phyloP scores from a whole-genome alignment of 1,140 invertebrate species.

The Rhizoglyphus robini region DNA sequence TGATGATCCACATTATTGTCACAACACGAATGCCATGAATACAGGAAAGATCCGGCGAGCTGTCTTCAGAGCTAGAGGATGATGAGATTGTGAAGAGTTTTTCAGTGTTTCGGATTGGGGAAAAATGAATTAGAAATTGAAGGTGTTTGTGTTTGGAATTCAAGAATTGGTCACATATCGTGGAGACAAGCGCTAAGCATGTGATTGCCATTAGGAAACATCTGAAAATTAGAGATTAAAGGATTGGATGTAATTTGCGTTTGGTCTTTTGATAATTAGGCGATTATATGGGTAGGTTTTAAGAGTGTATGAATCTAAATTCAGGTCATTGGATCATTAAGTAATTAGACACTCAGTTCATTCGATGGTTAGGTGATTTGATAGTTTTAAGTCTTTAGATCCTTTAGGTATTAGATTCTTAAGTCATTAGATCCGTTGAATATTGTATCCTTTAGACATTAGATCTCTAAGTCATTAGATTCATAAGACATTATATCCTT shows the following conservation, averaged over 20 bases:
- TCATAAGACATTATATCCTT: too few relatives aligned
- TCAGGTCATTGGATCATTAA: too few relatives aligned
- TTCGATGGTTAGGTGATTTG: too few relatives aligned
- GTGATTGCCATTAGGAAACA: neutral
- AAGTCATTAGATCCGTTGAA: too few relatives aligned
- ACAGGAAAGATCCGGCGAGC: neutral
- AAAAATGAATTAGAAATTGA: neutral
- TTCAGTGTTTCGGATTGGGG: neutral
- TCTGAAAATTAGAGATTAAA: neutral
- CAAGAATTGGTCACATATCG: neutral
- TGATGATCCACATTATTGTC: slow-evolving; percentile 2
- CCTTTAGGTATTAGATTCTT: too few relatives aligned
- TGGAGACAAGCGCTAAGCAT: neutral
- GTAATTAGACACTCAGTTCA: too few relatives aligned
- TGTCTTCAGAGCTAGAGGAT: neutral
- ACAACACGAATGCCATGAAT: slow-evolving; percentile 11
- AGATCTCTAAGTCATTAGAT: too few relatives aligned
- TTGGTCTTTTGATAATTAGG: neutral
- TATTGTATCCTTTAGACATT: too few relatives aligned
- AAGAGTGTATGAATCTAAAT: too few relatives aligned
- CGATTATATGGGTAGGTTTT: neutral
- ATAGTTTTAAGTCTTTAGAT: too few relatives aligned
- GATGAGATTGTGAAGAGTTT: neutral
- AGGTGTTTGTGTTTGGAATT: neutral
- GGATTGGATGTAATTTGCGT: too few relatives aligned